phyloP scores from a whole-genome alignment of 2,113 vertebrate genomes.

The Anguilla japonica region DNA sequence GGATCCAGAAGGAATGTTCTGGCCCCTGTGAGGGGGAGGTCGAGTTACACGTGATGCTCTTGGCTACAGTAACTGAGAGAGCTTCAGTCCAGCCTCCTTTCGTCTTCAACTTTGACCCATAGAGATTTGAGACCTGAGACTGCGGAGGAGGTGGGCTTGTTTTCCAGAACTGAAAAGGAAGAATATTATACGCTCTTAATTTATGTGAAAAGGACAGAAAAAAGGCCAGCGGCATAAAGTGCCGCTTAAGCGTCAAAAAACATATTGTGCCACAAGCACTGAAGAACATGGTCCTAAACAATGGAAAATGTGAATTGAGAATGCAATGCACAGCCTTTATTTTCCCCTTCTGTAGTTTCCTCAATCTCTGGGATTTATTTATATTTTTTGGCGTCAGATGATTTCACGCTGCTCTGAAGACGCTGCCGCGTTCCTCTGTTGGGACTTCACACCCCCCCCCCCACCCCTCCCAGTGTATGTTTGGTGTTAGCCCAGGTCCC shows the following conservation, averaged over 20 bases:
- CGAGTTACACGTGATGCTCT: too few species aligned
- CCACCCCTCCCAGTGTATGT: background rate
- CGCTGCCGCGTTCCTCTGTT: background rate
- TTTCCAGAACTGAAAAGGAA: background rate
- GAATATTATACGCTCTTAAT: background rate
- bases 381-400: background rate
- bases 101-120: too few species aligned
- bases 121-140: background rate
- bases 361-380: background rate
- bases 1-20: background rate
- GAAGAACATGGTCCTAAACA: background rate
- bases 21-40: background rate
- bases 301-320: background rate
- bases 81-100: too few species aligned
- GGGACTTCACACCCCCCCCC: background rate
- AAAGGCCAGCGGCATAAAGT: background rate
- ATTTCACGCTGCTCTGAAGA: background rate
- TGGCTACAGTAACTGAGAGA: too few species aligned
- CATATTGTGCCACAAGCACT: background rate
- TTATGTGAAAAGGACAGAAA: background rate
- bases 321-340: background rate
- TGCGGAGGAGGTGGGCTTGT: background rate
- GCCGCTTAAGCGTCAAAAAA: background rate
- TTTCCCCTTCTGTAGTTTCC: background rate
- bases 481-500: conserved; percentile 18